A percentile compares a stretch with the other conserved stretches of the same genome.
phyloP scores from a whole-genome alignment of 2,113 vertebrate species.

The Brevimyrus niger region DNA sequence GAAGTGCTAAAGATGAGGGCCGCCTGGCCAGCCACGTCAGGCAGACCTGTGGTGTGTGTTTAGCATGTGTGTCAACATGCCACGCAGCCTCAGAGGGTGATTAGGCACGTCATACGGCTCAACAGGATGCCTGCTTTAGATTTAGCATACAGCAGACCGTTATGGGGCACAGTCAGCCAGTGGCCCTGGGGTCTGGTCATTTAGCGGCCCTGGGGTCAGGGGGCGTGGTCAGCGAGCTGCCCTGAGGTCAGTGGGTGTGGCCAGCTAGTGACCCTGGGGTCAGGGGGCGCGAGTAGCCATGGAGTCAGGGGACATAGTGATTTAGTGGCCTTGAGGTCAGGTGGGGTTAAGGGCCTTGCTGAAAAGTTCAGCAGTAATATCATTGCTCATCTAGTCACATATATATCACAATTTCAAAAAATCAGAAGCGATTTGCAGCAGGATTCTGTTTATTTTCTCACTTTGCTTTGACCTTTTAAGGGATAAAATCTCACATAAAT shows the following conservation, averaged over 20 bases:
- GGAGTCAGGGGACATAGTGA: background rate
- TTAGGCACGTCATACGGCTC: background rate
- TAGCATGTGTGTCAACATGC: background rate
- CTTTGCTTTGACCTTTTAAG: background rate
- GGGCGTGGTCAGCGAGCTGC: accelerated
- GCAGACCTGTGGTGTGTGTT: background rate
- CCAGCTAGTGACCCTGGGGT: background rate
- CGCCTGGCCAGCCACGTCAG: background rate
- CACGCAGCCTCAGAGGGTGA: background rate
- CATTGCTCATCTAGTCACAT: background rate
- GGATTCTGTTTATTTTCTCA: background rate
- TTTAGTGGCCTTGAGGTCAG: background rate
- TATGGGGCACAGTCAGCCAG: background rate
- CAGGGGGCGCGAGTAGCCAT: background rate
- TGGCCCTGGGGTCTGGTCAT: background rate
- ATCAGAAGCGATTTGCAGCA: background rate
- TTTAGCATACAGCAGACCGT: background rate
- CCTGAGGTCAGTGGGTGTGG: background rate
- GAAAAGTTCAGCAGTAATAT: background rate
- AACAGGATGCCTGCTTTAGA: background rate
- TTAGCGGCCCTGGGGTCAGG: too few species aligned
- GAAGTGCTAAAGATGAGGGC: background rate
- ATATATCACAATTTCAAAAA: background rate
- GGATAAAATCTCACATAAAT: background rate
- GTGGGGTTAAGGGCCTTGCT: background rate